A percentile compares a stretch with the other conserved stretches of the same genome.
Conservation (phyloP, 2,797 vertebrate genomes). For the Urocyon cinereoargenteus region DNA sequence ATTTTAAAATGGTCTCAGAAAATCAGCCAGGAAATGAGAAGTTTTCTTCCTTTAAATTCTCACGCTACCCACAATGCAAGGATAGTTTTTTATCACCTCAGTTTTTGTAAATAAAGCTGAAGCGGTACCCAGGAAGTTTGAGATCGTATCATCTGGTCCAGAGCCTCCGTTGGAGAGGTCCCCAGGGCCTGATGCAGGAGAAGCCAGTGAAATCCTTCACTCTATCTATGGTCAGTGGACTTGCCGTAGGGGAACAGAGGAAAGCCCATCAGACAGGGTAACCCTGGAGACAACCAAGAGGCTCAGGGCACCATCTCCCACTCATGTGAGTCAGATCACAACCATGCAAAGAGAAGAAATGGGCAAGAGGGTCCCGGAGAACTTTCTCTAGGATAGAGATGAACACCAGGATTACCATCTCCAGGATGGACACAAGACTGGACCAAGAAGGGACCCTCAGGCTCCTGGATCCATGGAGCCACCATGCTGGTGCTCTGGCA, state of each 20-base stretch:
- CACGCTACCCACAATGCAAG: background rate
- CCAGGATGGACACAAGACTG: background rate
- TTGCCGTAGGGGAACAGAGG: background rate
- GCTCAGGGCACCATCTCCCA: too few species aligned
- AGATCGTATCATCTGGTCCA: background rate
- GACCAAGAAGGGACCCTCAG: background rate
- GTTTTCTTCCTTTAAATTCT: background rate
- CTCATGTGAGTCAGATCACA: background rate
- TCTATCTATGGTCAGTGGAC: background rate
- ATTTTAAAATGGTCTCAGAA: background rate
- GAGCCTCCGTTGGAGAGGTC: background rate
- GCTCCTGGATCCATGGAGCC: background rate
- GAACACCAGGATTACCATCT: background rate
- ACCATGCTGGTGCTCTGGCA: background rate
- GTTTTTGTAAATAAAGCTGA: background rate
- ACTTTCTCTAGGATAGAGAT: background rate
- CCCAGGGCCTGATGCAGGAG: background rate
- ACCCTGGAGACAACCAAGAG: background rate
- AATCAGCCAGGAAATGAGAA: background rate
- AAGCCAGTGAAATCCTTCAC: too few species aligned
- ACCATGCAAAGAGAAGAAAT: background rate
- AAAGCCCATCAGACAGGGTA: background rate
- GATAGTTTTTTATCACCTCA: too few species aligned
- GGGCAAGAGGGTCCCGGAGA: background rate
- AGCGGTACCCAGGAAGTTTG: too few species aligned